These are phyloP conservation scores for Sarcophaga subvicina DNA, from an alignment of 2,888 invertebrate species.

Conservation along the genomic window DNA sequence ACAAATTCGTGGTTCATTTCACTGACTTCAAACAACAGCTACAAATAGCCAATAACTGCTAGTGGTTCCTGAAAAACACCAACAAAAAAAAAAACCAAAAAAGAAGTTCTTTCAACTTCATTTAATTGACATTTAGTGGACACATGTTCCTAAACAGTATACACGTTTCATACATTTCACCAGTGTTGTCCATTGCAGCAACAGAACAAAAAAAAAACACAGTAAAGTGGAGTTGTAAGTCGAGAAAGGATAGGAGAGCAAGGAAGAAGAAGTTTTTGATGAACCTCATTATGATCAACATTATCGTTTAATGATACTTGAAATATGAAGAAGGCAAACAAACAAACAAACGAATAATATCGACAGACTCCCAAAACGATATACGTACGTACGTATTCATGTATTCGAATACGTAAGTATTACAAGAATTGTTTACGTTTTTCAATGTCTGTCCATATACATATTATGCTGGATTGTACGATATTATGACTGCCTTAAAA, in stretches of 20 bases:
- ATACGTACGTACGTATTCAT: neutral
- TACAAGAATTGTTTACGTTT: no score
- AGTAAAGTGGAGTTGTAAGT: constrained; percentile 27
- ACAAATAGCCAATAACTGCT: neutral
- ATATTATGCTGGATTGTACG: neutral
- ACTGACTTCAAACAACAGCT: constrained; percentile 31
- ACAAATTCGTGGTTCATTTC: constrained; percentile 58
- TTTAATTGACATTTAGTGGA: constrained; percentile 80
- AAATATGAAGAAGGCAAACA: constrained; percentile 31
- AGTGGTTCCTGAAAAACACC: neutral
- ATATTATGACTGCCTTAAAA: constrained; percentile 64
- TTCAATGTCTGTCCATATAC: no score
- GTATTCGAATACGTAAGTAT: no score
- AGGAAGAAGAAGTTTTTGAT: constrained; percentile 55
- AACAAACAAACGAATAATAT: neutral
- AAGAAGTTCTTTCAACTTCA: constrained; percentile 71
- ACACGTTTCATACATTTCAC: constrained; percentile 30
- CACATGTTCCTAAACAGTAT: constrained; percentile 70
- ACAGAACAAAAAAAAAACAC: neutral
- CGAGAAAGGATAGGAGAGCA: neutral
- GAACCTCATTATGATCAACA: constrained; percentile 68
- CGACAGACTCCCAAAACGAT: neutral
- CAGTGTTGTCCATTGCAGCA: neutral
- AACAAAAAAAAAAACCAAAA: no score
- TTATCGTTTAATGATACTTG: constrained; percentile 64